Evolutionary conservation across 1,140 invertebrate species (phyloP).

Genomic region (Hypothenemus hampei): DNA sequence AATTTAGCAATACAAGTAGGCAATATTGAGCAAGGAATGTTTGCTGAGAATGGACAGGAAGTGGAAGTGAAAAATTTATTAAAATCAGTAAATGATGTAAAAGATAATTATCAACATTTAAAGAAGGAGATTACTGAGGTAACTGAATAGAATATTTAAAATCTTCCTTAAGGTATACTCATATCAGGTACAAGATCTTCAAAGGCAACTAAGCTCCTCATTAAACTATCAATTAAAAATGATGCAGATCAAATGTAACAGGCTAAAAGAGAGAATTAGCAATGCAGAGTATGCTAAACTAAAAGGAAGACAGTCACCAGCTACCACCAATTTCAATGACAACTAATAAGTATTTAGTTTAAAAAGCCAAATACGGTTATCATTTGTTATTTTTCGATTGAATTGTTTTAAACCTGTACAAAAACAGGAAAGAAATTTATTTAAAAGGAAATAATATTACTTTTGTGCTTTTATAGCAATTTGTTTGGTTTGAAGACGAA

Average conservation of each 20-base stretch:
- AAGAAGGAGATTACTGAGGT: constrained; percentile 40
- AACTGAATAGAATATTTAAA: not conserved
- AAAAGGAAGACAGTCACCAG: constrained; percentile 1
- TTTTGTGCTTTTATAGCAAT: constrained; percentile 4
- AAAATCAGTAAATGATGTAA: constrained; percentile 43
- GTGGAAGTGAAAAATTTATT: constrained; percentile 40
- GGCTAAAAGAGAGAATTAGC: constrained; percentile 39
- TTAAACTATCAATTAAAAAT: constrained; percentile 40
- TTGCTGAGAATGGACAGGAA: constrained; percentile 37
- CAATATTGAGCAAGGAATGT: constrained; percentile 42
- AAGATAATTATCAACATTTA: constrained; percentile 43
- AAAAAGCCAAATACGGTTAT: too few species aligned
- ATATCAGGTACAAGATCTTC: constrained; percentile 44
- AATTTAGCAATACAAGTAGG: constrained; percentile 41
- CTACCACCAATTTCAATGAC: constrained; percentile 5
- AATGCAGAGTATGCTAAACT: constrained; percentile 9
- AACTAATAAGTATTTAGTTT: constrained; percentile 21
- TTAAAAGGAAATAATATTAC: not conserved
- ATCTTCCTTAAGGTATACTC: too few species aligned
- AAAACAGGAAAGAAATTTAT: constrained; percentile 21
- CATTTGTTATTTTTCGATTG: too few species aligned
- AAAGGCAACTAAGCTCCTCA: constrained; percentile 42
- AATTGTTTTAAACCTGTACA: constrained; percentile 17
- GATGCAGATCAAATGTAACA: constrained; percentile 42
- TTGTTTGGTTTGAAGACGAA: not conserved